These are phyloP conservation scores for Amaurobius ferox DNA, from an alignment of 2,888 invertebrate species.

Conservation along the genomic window DNA sequence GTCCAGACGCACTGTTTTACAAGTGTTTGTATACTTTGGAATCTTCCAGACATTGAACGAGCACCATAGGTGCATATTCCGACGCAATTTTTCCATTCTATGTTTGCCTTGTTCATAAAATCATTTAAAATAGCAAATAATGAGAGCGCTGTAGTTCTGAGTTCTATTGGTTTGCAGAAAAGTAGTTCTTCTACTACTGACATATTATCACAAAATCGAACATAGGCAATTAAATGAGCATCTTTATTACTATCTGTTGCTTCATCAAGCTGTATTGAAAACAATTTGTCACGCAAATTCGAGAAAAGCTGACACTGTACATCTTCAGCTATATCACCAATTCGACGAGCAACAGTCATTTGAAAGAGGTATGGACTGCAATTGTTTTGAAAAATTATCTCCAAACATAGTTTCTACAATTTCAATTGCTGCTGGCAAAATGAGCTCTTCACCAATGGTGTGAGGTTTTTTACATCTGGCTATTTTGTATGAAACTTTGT, in stretches of 20 bases:
- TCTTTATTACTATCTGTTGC: conserved; percentile 41
- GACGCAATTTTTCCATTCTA: conserved; percentile 57
- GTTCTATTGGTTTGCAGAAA: conserved; percentile 35
- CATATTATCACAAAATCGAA: conserved; percentile 34
- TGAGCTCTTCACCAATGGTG: no score
- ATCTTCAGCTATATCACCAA: conserved; percentile 40
- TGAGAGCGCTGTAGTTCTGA: conserved; percentile 31
- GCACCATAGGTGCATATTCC: conserved; percentile 56
- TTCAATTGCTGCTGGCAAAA: no score
- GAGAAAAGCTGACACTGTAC: conserved; percentile 30
- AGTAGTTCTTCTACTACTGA: conserved; percentile 29
- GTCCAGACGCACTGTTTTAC: no score
- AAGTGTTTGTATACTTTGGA: conserved; percentile 44
- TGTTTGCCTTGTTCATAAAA: conserved; percentile 51
- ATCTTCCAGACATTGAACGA: conserved; percentile 43
- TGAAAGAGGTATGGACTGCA: no score
- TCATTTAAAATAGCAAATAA: conserved; percentile 33
- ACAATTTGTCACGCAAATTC: not conserved
- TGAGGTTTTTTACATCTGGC: no score
- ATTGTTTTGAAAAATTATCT: no score
- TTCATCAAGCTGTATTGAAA: conserved; percentile 20
- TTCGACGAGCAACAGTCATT: no score
- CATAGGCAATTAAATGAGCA: conserved; percentile 31
- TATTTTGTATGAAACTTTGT: no score
- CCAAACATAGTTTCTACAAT: no score